Evolutionary conservation across 2,797 vertebrate genomes (phyloP), one percentile per base, ranked within the genome.

Genomic region (Myotis pilosus): DNA sequence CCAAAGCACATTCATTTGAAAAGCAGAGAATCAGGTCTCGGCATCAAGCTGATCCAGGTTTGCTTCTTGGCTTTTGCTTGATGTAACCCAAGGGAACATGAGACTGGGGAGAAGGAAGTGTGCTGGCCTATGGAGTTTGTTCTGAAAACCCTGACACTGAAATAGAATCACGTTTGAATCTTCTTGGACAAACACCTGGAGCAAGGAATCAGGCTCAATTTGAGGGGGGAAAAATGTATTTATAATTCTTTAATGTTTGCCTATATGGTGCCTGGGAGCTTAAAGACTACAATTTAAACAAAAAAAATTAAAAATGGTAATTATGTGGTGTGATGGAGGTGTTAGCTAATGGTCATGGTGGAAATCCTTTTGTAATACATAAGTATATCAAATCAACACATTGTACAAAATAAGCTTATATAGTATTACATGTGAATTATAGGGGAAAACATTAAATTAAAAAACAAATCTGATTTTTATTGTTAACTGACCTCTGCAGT

Each of bases 171-270:
- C 4, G 1, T 49, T 69, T 22, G 10, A 44, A 78, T 5, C 4
- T 49, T 71, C 60, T 47, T 47, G 47, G 47, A 47, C 47, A 47
- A 47, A 64, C 5, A 38, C 0, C 4, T 68, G 53, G n/a, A 38
- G 2, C 4, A 81, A 23, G 47, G 36, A 30, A n/a, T 20, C 25
- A 57, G 38, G 38, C 33, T 49, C 41, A 83, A 36, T 16, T n/a
- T 36, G 66, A 22, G 12, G 9, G 8, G 12, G 3, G 8, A 28
- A 33, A 69, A 33, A 38, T 11, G 8, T 75, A 66, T n/a, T 78
- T 16, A 92, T 3, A 51, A 22, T 79, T 86, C 57, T 91, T 87
- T 33, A 69, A 60, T 83, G 87, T 91, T 86, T 92, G 51, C 5
- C 60, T 9, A 10, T 72, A 49, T 19, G 69, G 49, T 62, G 2